phyloP scores from a whole-genome alignment of 2,113 vertebrate species.

The Coptodon bakossiorum region DNA sequence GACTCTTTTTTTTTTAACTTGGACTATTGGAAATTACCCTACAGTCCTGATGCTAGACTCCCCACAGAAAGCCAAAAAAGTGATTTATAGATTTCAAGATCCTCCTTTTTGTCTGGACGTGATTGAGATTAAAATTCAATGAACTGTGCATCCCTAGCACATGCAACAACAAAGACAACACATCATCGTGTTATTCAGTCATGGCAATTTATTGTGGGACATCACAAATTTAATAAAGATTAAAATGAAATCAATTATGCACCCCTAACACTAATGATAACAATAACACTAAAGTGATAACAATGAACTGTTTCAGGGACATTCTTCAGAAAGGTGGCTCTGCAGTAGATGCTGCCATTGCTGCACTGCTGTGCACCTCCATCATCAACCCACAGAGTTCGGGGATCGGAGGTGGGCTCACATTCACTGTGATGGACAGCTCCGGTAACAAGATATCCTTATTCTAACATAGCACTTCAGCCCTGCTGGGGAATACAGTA shows the following conservation, averaged over 20 bases:
- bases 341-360: slow-evolving; percentile 66
- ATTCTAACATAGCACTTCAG: rapidly evolving
- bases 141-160: rapidly evolving
- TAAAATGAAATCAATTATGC: too few species aligned
- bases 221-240: slow-evolving; percentile 50
- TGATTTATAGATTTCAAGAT: neutral
- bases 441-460: slow-evolving; percentile 64
- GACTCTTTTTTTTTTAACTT: too few species aligned
- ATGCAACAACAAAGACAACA: neutral
- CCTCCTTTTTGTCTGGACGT: neutral
- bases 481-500: rapidly evolving
- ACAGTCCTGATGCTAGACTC: neutral
- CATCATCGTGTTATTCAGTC: neutral
- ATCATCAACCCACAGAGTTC: slow-evolving; percentile 85
- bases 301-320: too few species aligned
- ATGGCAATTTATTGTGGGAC: too few species aligned
- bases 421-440: slow-evolving; percentile 86
- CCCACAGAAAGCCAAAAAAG: neutral
- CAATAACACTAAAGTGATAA: too few species aligned
- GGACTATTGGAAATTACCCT: too few species aligned
- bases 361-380: slow-evolving; percentile 82
- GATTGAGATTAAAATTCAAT: neutral
- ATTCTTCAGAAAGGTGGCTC: too few species aligned
- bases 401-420: slow-evolving; percentile 84
- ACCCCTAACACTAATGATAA: too few species aligned